Evolutionary conservation across 2,113 vertebrate species (phyloP).

Genomic region (Collichthys lucidus): DNA sequence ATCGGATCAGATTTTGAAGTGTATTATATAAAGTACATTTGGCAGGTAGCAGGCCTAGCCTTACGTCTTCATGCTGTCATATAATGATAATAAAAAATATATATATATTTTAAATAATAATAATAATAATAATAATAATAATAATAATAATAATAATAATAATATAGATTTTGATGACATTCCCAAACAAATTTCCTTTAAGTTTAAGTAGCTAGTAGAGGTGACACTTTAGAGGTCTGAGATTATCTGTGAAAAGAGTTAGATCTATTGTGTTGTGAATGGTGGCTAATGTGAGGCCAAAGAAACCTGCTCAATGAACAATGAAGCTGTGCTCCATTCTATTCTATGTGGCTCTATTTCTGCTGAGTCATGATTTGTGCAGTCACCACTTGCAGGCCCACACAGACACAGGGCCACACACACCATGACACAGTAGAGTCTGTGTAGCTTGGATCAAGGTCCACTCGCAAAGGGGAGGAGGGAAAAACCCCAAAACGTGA

Average conservation of each 20-base stretch:
- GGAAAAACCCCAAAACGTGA: slow-evolving; percentile 70
- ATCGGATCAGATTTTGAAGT: no score
- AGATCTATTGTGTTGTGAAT: slow-evolving; percentile 31
- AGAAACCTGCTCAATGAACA: slow-evolving; percentile 37
- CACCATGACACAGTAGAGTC: slow-evolving; percentile 81
- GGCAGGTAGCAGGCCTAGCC: no score
- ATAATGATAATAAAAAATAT: no score
- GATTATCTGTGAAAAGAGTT: slow-evolving; percentile 26
- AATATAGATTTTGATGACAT: neutral
- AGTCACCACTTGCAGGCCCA: slow-evolving; percentile 67
- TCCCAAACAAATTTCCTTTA: neutral
- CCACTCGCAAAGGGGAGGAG: slow-evolving; percentile 64
- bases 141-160: no score
- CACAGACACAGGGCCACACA: slow-evolving; percentile 77
- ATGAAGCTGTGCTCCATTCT: slow-evolving; percentile 44
- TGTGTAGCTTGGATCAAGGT: slow-evolving; percentile 80
- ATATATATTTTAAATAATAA: no score
- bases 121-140: no score
- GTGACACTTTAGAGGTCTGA: neutral
- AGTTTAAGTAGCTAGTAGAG: neutral
- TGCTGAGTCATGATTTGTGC: slow-evolving; percentile 77
- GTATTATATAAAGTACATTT: no score
- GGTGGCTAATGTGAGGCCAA: slow-evolving; percentile 8
- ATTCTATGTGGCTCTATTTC: slow-evolving; percentile 54
- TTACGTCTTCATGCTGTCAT: no score